Evolutionary conservation across 2,888 invertebrate species (phyloP).

Genomic region (Petrolisthes cinctipes): DNA sequence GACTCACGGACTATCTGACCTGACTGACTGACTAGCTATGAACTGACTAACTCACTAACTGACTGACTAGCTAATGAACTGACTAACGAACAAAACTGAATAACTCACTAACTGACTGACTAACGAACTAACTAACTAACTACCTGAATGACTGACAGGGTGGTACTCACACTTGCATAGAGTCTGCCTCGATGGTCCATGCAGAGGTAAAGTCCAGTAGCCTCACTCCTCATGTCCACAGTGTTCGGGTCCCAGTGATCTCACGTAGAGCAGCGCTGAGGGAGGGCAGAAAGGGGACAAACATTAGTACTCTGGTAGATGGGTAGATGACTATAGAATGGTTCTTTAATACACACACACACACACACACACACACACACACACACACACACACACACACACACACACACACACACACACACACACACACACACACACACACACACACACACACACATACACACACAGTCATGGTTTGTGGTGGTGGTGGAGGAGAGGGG

Average conservation of each 20-base stretch:
- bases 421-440: constrained; percentile 8
- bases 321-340: too few species aligned
- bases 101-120: too few species aligned
- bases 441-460: background rate
- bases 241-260: constrained; percentile 23
- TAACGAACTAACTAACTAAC: too few species aligned
- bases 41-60: too few species aligned
- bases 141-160: too few species aligned
- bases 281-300: background rate
- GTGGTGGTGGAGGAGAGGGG: background rate
- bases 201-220: constrained; percentile 61
- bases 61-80: too few species aligned
- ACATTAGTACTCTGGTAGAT: background rate
- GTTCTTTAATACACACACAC: background rate
- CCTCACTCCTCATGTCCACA: constrained; percentile 50
- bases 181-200: constrained; percentile 54
- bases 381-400: constrained; percentile 6
- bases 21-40: too few species aligned
- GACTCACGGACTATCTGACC: too few species aligned
- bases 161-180: constrained; percentile 58
- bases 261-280: constrained; percentile 45
- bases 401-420: background rate
- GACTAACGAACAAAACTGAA: too few species aligned
- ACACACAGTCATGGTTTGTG: background rate
- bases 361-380: background rate